These are phyloP conservation scores for Triops cancriformis DNA, from an alignment of 1,140 invertebrate genomes.

Conservation along the genomic window DNA sequence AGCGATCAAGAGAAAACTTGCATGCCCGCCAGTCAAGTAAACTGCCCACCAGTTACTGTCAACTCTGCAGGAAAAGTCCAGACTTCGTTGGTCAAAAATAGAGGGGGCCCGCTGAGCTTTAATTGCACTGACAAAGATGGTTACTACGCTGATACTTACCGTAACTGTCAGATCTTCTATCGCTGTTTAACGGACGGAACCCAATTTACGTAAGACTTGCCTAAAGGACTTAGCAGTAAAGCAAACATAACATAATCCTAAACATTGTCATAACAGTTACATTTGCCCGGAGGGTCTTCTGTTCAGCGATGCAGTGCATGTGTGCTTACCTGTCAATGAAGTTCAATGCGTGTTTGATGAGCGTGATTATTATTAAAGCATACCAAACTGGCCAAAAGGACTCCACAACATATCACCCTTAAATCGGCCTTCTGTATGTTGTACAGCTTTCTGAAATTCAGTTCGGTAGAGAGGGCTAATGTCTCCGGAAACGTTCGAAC, in stretches of 20 bases:
- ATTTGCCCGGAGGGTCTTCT: neutral
- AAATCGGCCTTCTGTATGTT: no score
- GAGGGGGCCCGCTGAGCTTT: conserved; percentile 8
- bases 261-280: neutral
- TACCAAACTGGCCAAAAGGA: neutral
- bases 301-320: neutral
- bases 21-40: neutral
- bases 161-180: conserved; percentile 19
- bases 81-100: neutral
- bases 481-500: no score
- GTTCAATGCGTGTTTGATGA: neutral
- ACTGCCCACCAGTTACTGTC: neutral
- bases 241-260: neutral
- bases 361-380: neutral
- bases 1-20: conserved; percentile 16
- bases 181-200: conserved; percentile 23
- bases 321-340: neutral
- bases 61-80: neutral
- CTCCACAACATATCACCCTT: no score
- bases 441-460: no score
- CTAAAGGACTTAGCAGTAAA: neutral
- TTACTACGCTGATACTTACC: conserved; percentile 24
- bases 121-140: conserved; percentile 24
- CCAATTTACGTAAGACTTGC: conserved; percentile 16
- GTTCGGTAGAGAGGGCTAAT: no score